Percentiles rank a stretch among this genome's conserved stretches.
These are phyloP conservation scores for Cheirogaleus major DNA, from an alignment of 2,797 vertebrate genomes.

Conservation along the genomic window DNA sequence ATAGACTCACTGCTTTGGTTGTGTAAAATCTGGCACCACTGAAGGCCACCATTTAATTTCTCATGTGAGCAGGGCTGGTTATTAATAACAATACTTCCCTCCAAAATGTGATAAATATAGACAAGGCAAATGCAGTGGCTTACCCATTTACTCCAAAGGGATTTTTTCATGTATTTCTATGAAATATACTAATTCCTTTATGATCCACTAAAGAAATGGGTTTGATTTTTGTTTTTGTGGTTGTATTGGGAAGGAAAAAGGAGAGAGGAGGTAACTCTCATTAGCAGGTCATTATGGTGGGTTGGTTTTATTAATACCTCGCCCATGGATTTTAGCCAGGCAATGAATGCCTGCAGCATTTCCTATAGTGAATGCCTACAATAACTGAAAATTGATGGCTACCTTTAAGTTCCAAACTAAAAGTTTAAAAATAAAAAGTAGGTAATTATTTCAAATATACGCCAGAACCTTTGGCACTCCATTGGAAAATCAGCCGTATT, in stretches of 20 bases:
- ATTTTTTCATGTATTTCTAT: not conserved
- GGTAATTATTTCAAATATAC: conserved; percentile 1
- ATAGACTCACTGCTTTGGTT: not conserved
- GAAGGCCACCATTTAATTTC: not conserved
- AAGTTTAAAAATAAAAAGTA: conserved; percentile 3
- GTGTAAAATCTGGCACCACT: not conserved
- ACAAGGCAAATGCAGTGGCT: not conserved
- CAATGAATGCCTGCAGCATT: not conserved
- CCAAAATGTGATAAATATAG: not conserved
- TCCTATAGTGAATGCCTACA: not conserved
- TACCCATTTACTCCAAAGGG: not conserved
- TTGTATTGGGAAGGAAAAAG: not conserved
- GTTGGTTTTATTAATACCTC: not conserved
- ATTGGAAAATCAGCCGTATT: conserved; percentile 1
- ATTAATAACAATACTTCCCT: not conserved
- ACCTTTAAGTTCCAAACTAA: not conserved
- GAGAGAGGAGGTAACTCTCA: not conserved
- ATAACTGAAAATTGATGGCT: not conserved
- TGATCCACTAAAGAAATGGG: not conserved
- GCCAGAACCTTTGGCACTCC: not conserved
- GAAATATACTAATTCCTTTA: not conserved
- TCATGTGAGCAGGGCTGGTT: not conserved
- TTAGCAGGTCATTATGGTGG: not conserved
- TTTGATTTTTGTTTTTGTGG: not conserved
- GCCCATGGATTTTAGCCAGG: not conserved